Evolutionary conservation across 2,797 vertebrate species (phyloP), one percentile per base, ranked within the genome.

Genomic region (Psittacula derbiana): DNA sequence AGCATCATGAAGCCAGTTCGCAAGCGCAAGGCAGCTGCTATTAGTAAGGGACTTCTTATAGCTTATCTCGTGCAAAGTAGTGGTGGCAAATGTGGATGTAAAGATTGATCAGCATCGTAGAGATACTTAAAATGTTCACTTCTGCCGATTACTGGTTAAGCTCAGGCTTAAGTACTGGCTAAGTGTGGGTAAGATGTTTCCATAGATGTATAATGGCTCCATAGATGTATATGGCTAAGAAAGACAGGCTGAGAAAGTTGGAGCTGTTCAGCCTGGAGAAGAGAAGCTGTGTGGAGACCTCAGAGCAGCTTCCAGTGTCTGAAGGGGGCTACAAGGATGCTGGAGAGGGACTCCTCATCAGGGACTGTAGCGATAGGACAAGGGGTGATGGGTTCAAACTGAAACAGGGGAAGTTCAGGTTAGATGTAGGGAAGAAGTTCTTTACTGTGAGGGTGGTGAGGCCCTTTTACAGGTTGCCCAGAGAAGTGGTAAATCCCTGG

Each of bases 1-100:
- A 99, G 98, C 96, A 99, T 99, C 95, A 99, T 99, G 99, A 99
- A 99, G 92, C 99, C 99, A 0, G 98, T 99, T 44, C 99, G 99
- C 92, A 99, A 99, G 75, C 99, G 99, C 97, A 99, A 99, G 97
- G 98, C 99, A 3, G 98, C 99, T 3, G 98, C 99, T 16, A 98
- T 99, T 67, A 98, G 99, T 99, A 97, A 98, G 99, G 23, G 61
- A 8, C 46, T 86, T 67, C 31, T 84, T 69, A 10, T 11, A 25
- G 2, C 8, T 0, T 61, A 19, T 11, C 44, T 30, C 30, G 9
- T 47, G 25, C 7, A 25, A 44, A 18, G 24, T 23, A 16, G 20
- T 12, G 2, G 3, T 46, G 18, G 86, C 41, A 71, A 52, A 41
- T 1, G 9, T 25, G 40, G 33, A 18, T 62, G 4, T 33, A 38